These are phyloP conservation scores for Brachyalestes nurse DNA, from an alignment of 2,797 vertebrate genomes.

Conservation along the genomic window DNA sequence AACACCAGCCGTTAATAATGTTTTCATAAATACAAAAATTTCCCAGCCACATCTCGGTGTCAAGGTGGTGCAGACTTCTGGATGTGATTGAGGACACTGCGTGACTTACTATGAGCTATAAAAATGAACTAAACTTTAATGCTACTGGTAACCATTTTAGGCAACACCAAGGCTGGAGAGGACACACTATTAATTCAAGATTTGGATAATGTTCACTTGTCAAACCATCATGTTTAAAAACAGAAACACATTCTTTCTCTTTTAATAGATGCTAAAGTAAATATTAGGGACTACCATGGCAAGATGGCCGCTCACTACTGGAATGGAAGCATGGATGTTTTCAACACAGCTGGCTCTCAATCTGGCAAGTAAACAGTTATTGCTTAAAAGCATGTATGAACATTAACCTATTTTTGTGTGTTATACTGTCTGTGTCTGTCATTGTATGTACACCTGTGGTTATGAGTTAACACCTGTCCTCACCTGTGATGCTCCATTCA, in stretches of 20 bases:
- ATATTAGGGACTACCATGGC: slow-evolving; percentile 69
- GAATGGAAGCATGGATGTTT: slow-evolving; percentile 64
- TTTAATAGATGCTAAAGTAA: slow-evolving; percentile 70
- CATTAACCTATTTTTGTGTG: neutral
- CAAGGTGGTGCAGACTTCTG: too few relatives aligned
- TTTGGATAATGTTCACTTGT: neutral
- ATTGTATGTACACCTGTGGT: neutral
- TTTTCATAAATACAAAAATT: too few relatives aligned
- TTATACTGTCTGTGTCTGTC: neutral
- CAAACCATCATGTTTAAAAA: neutral
- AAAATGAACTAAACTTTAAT: too few relatives aligned
- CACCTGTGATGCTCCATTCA: slow-evolving; percentile 45
- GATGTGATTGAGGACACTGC: too few relatives aligned
- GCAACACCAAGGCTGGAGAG: too few relatives aligned
- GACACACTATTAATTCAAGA: neutral
- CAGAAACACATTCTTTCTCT: slow-evolving; percentile 5
- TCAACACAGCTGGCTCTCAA: slow-evolving; percentile 52
- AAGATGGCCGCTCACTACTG: slow-evolving; percentile 68
- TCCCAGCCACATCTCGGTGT: too few relatives aligned
- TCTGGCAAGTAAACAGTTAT: slow-evolving; percentile 41
- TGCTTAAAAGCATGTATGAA: neutral
- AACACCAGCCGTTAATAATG: too few relatives aligned
- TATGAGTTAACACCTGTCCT: slow-evolving; percentile 10
- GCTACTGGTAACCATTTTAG: too few relatives aligned
- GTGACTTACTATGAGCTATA: too few relatives aligned